Percentiles rank a stretch among this genome's conserved stretches.
phyloP scores from a whole-genome alignment of 2,113 vertebrate genomes.

The Danionella cerebrum region DNA sequence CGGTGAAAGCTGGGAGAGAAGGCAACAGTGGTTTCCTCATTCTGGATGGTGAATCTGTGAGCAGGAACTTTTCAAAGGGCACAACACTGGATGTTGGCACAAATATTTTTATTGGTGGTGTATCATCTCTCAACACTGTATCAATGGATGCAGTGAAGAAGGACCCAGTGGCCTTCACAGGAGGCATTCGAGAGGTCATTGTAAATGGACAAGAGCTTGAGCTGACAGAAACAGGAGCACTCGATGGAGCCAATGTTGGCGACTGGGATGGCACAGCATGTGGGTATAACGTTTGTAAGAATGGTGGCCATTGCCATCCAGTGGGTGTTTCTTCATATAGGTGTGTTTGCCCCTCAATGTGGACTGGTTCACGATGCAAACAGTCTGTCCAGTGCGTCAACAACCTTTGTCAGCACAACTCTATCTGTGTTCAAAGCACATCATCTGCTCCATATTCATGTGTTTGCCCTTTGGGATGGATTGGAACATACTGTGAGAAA shows the following conservation, averaged over 20 bases:
- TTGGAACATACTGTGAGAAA: constrained; percentile 63
- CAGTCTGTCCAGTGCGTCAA: constrained; percentile 60
- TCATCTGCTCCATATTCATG: constrained; percentile 60
- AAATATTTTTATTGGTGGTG: constrained; percentile 73
- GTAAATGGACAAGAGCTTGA: constrained; percentile 70
- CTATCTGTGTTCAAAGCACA: constrained; percentile 58
- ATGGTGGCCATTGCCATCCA: constrained; percentile 61
- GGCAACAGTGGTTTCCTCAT: constrained; percentile 68
- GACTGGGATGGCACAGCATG: constrained; percentile 80
- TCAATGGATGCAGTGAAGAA: constrained; percentile 61
- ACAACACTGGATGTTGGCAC: constrained; percentile 71
- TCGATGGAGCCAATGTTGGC: constrained; percentile 68
- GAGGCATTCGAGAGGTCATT: constrained; percentile 66
- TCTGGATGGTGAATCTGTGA: constrained; percentile 61
- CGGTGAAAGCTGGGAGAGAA: constrained; percentile 62
- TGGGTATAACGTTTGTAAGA: constrained; percentile 72
- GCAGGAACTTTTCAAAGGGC: constrained; percentile 46
- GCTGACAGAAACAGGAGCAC: constrained; percentile 64
- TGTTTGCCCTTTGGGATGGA: constrained; percentile 68
- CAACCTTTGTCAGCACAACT: constrained; percentile 58
- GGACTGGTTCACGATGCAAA: constrained; percentile 67
- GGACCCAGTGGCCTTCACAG: constrained; percentile 67
- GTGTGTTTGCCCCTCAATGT: constrained; percentile 64
- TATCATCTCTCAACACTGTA: constrained; percentile 64
- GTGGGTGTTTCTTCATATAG: constrained; percentile 47